Evolutionary conservation across 2,888 invertebrate species (phyloP).

Genomic region (Plebejus melissa): DNA sequence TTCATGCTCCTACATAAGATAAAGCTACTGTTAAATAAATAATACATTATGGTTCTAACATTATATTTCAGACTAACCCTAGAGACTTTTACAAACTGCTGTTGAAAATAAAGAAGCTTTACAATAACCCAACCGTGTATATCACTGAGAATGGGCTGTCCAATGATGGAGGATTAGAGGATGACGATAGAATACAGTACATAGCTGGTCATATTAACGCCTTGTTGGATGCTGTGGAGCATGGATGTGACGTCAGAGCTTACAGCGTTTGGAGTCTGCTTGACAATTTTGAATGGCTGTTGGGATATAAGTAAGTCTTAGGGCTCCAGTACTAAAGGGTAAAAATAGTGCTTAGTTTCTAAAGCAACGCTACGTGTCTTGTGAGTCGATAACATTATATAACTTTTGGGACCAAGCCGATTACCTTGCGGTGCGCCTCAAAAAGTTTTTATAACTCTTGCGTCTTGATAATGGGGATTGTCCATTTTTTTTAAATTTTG

Average conservation of each 20-base stretch:
- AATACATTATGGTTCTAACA: neutral
- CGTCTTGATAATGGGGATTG: neutral
- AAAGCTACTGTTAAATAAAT: too few species aligned
- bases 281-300: constrained; percentile 40
- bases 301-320: constrained; percentile 9
- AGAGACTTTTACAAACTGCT: constrained; percentile 25
- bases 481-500: too few species aligned
- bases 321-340: too few species aligned
- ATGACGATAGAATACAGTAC: constrained; percentile 52
- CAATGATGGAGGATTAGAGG: constrained; percentile 51
- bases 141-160: constrained; percentile 28
- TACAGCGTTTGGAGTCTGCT: constrained; percentile 45
- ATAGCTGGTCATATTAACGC: constrained; percentile 50
- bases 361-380: too few species aligned
- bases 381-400: neutral
- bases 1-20: neutral
- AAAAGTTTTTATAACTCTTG: neutral
- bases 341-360: too few species aligned
- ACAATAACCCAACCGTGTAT: constrained; percentile 20
- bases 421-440: neutral
- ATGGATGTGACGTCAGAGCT: constrained; percentile 41
- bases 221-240: constrained; percentile 44
- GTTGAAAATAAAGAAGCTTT: constrained; percentile 2
- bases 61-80: neutral
- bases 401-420: neutral